A percentile compares a stretch with the other conserved stretches of the same genome.
Conservation (phyloP, 2,113 vertebrate genomes). For the Pelodiscus sinensis region DNA sequence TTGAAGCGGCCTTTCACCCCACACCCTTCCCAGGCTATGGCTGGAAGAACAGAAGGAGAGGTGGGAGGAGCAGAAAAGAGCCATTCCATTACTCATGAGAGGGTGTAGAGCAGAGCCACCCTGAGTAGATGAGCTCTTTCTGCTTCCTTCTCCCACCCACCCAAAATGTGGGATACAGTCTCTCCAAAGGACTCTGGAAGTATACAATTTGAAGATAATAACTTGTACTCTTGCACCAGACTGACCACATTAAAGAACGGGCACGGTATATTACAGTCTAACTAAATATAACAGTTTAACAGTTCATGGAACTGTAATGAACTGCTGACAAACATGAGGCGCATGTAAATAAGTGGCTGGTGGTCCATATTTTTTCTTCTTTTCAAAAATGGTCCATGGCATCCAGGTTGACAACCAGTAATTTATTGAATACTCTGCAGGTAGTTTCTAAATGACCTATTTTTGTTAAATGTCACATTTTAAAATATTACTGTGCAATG, state of each 20-base stretch:
- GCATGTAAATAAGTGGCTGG: neutral
- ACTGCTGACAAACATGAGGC: slow-evolving; percentile 54
- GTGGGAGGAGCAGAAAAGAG: neutral
- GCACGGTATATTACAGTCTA: neutral
- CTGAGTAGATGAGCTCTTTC: neutral
- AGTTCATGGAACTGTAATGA: neutral
- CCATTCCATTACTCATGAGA: slow-evolving; percentile 30
- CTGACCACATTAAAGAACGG: slow-evolving; percentile 25
- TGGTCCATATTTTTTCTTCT: neutral
- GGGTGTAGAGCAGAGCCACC: neutral
- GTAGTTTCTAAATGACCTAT: slow-evolving; percentile 33
- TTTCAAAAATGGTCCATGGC: neutral
- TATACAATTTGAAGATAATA: neutral
- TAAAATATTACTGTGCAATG: neutral
- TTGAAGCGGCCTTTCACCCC: neutral
- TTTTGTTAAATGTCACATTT: slow-evolving; percentile 65
- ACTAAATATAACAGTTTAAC: neutral
- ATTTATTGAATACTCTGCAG: slow-evolving; percentile 2
- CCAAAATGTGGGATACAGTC: neutral
- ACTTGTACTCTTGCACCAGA: slow-evolving; percentile 27
- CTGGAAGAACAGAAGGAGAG: slow-evolving; percentile 29
- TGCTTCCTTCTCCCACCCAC: neutral
- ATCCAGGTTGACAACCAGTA: neutral
- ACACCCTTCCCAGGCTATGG: slow-evolving; percentile 40
- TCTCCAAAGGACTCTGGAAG: fast-evolving